Conservation (phyloP, 2,888 invertebrate species). For the Trichogramma evanescens region DNA sequence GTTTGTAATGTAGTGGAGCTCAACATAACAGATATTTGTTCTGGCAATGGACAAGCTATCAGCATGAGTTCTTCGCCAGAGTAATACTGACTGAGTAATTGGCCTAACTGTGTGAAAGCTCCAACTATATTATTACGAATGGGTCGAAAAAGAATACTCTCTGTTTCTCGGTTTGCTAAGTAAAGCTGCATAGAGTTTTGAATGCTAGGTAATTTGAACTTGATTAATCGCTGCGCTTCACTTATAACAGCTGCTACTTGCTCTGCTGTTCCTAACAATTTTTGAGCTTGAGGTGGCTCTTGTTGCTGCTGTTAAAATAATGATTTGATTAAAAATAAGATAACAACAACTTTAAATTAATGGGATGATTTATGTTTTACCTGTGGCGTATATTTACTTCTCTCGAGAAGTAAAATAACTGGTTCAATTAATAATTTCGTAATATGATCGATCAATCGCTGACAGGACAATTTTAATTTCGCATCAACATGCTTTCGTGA, state of each 20-base stretch:
- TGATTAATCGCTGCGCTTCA: slow-evolving; percentile 72
- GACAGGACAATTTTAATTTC: slow-evolving; percentile 83
- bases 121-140: slow-evolving; percentile 88
- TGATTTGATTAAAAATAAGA: not conserved
- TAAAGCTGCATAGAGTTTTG: slow-evolving; percentile 92
- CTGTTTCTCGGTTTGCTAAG: slow-evolving; percentile 92
- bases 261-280: slow-evolving; percentile 58
- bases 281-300: not conserved
- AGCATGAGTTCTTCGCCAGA: slow-evolving; percentile 73
- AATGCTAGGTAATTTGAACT: slow-evolving; percentile 69
- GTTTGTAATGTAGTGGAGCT: slow-evolving; percentile 62
- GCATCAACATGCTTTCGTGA: slow-evolving; percentile 94
- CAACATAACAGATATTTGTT: slow-evolving; percentile 84
- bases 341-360: not conserved
- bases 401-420: slow-evolving; percentile 65
- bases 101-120: slow-evolving; percentile 77
- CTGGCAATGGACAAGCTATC: slow-evolving; percentile 85
- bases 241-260: slow-evolving; percentile 66
- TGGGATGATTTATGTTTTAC: not conserved
- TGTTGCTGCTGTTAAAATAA: too few species aligned
- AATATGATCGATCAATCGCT: slow-evolving; percentile 75
- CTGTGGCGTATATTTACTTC: slow-evolving; percentile 35
- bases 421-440: slow-evolving; percentile 72
- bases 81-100: slow-evolving; percentile 70
- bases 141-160: slow-evolving; percentile 91